Base-by-base conservation (phyloP, 2,113 vertebrate species). In the Arizona elegans region DNA sequence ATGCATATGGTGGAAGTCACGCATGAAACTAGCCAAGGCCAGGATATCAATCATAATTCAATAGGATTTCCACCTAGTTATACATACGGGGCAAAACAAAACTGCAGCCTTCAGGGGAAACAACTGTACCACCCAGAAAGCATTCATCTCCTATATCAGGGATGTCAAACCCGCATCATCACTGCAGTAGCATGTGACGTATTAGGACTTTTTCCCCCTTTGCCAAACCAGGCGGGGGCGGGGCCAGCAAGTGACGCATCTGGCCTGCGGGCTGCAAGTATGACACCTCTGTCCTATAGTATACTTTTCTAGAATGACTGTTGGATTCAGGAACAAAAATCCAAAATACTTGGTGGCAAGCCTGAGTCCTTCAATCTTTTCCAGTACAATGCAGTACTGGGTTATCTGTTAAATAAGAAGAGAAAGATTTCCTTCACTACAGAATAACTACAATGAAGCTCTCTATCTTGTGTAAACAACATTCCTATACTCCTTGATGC, bases 1-100 rank as follows among this genome's bases (percentile, higher is more conserved):
- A 87, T 23, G 43, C 92, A 93, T 93, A 91, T 90, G 93, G 88
- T 33, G 50, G 56, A 65, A 92, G 75, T 58, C 91, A 87, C 85
- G 21, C 53, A 75, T 93, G 62, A 24, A 89, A 86, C 12, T 33
- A 81, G 24, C n/a, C 9, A 52, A 86, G 55, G 87, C 70, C 87
- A 93, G 56, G 87, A 33, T 56, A 93, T 62, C 75, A 70, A 56
- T 21, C 89, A 1, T 5, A 70, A 90, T 87, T 21, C 47, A 38
- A 43, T 85, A 90, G 88, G 81, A 92, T 90, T 92, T 90, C 91
- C 38, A 2, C 2, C 56, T 47, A 23, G 33, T 9, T 53, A n/a
- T 26, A 65, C 0, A 8, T 19, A 62, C 2, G 10, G 38, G 33
- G 33, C 53, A 55, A 70, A 87, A 56, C 19, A 24, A 65, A 65